phyloP scores from a whole-genome alignment of 2,888 invertebrate genomes.

The Dorcus parallelipipedus region DNA sequence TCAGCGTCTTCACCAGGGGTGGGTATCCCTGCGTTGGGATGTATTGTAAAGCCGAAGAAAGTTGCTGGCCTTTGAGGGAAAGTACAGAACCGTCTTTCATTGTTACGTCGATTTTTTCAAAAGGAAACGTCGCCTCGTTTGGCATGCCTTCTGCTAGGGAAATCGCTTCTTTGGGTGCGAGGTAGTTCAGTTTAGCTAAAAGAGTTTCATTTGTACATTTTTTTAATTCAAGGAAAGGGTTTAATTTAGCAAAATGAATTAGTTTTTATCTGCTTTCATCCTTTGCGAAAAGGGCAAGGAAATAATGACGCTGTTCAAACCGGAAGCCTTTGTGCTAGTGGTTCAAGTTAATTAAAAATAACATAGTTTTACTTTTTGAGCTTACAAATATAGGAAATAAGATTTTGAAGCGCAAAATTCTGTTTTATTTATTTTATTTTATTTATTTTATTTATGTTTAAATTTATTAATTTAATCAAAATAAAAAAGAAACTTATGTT shows the following conservation, averaged over 20 bases:
- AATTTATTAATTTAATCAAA: too few species aligned
- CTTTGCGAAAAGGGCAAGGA: too few species aligned
- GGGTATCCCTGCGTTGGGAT: constrained; percentile 69
- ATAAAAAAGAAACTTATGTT: too few species aligned
- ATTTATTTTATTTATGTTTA: too few species aligned
- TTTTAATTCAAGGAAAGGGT: constrained; percentile 1
- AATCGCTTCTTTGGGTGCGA: constrained; percentile 52
- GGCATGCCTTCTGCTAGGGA: constrained; percentile 74
- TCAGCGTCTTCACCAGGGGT: constrained; percentile 57
- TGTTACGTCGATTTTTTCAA: constrained; percentile 58
- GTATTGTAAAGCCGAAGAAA: constrained; percentile 70
- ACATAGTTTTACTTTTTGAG: too few species aligned
- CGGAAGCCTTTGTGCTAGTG: too few species aligned
- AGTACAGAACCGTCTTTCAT: constrained; percentile 56
- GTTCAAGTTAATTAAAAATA: too few species aligned
- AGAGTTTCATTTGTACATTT: not conserved
- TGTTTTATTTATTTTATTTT: too few species aligned
- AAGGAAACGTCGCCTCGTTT: constrained; percentile 69
- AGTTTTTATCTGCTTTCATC: not conserved
- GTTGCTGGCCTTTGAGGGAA: constrained; percentile 55
- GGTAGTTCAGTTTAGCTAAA: constrained; percentile 53
- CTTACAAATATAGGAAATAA: too few species aligned
- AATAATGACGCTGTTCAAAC: too few species aligned
- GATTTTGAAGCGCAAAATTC: too few species aligned
- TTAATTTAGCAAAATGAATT: not conserved